A percentile compares a stretch with the other conserved stretches of the same genome.
Conservation (phyloP, 1,140 invertebrate genomes). For the Solenopsis invicta region DNA sequence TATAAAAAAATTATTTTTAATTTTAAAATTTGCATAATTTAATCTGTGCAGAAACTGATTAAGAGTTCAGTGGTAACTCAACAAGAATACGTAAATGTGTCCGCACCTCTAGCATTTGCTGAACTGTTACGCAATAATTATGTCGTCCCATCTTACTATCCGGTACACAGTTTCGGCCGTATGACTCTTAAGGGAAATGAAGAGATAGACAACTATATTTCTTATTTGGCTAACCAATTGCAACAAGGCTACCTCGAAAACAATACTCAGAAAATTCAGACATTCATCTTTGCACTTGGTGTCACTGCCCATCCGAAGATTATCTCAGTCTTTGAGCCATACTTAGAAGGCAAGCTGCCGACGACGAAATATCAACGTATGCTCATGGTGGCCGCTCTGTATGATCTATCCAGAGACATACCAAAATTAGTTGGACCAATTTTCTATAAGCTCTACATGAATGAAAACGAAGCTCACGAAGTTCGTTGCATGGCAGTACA, state of each 20-base stretch:
- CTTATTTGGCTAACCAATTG: background rate
- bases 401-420: background rate
- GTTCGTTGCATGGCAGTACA: conserved; percentile 89
- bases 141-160: background rate
- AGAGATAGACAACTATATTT: background rate
- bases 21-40: background rate
- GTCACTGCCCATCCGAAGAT: background rate
- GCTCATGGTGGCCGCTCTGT: background rate
- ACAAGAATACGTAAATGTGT: background rate
- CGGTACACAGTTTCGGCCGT: background rate
- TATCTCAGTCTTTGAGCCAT: background rate
- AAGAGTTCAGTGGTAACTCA: background rate
- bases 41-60: background rate
- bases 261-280: background rate
- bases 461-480: conserved; percentile 89
- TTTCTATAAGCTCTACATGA: conserved; percentile 87
- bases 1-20: background rate
- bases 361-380: background rate
- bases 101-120: background rate
- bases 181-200: background rate
- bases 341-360: background rate
- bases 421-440: background rate
- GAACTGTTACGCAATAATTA: background rate
- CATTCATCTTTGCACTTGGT: background rate
- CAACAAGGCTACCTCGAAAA: background rate